Conservation (phyloP, 2,888 invertebrate genomes). For the Liodrosophila aerea region DNA sequence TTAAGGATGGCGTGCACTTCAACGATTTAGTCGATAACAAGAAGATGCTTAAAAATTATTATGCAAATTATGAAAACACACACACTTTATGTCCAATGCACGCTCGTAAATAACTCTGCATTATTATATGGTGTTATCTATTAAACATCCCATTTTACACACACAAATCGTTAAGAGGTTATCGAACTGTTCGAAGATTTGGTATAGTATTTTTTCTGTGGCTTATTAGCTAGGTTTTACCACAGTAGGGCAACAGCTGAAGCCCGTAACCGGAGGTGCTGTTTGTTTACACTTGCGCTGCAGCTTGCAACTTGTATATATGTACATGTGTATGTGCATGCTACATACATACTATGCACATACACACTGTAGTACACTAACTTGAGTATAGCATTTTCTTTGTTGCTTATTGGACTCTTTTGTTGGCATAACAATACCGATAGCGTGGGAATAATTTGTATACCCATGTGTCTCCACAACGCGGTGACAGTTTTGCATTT, state of each 20-base stretch:
- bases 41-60: too few species aligned
- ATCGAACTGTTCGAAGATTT: conserved; percentile 28
- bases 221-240: conserved; percentile 11
- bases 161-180: conserved; percentile 13
- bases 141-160: too few species aligned
- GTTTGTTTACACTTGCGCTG: conserved; percentile 29
- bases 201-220: conserved; percentile 11
- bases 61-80: too few species aligned
- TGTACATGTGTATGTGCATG: too few species aligned
- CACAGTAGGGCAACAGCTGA: conserved; percentile 27
- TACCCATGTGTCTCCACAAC: conserved; percentile 4
- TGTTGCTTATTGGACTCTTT: conserved; percentile 1
- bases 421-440: conserved; percentile 49
- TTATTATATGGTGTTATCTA: too few species aligned
- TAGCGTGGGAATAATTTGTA: conserved; percentile 53
- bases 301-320: conserved; percentile 20
- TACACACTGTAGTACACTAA: too few species aligned
- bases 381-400: neutral
- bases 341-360: too few species aligned
- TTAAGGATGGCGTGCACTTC: too few species aligned
- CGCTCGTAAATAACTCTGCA: too few species aligned
- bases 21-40: too few species aligned
- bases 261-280: conserved; percentile 31
- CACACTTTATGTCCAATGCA: too few species aligned
- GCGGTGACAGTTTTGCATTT: conserved; percentile 35